Conservation (phyloP, 2,797 vertebrate genomes). For the Graptemys geographica region DNA sequence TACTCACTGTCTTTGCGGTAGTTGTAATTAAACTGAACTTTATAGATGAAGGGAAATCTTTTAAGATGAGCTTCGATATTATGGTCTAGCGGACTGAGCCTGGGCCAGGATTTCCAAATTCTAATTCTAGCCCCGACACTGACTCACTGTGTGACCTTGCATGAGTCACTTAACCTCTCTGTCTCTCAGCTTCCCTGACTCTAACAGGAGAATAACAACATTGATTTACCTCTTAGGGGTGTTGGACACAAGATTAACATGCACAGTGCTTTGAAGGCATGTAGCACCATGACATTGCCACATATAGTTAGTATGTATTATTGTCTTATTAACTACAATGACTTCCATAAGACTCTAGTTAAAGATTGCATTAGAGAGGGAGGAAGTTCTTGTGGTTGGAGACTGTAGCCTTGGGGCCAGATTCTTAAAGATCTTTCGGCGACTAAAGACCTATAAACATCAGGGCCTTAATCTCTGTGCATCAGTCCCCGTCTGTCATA, state of each 20-base stretch:
- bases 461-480: not conserved
- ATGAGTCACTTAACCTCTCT: not conserved
- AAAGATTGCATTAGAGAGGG: not conserved
- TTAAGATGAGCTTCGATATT: slow-evolving; percentile 8
- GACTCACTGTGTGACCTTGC: not conserved
- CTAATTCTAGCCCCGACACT: rapidly evolving
- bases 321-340: no score
- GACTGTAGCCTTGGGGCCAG: not conserved
- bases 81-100: not conserved
- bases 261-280: no score
- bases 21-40: slow-evolving; percentile 66
- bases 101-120: not conserved
- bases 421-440: not conserved
- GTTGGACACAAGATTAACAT: not conserved
- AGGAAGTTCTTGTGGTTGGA: not conserved
- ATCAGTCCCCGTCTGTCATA: not conserved
- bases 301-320: no score
- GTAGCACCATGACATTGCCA: not conserved
- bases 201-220: not conserved
- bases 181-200: not conserved
- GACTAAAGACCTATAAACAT: not conserved
- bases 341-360: not conserved
- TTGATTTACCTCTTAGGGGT: not conserved
- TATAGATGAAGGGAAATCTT: slow-evolving; percentile 45
- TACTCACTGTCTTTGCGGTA: slow-evolving; percentile 65